Conservation (phyloP, 1,140 invertebrate genomes). For the Tetramorium simillimum region DNA sequence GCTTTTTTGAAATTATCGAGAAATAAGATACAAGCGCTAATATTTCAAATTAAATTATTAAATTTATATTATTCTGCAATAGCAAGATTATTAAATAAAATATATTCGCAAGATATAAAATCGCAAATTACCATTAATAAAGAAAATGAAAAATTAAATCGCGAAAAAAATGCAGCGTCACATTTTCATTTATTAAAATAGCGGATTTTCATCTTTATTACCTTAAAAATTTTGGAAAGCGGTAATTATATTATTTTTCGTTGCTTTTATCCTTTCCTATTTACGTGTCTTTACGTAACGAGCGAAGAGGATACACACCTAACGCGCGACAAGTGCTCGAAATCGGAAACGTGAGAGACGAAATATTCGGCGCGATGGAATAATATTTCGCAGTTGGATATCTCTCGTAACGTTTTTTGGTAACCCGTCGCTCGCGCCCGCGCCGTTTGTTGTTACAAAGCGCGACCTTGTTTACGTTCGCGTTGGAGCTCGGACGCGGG, state of each 20-base stretch:
- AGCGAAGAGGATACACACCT: no score
- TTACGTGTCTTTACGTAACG: neutral
- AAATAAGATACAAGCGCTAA: neutral
- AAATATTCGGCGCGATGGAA: neutral
- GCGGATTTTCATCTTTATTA: neutral
- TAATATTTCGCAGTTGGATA: neutral
- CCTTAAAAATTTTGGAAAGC: neutral
- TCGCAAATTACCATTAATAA: neutral
- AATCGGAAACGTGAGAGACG: neutral
- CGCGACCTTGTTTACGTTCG: constrained; percentile 11
- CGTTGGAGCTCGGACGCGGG: neutral
- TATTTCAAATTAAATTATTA: neutral
- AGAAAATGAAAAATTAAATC: neutral
- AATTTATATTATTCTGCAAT: neutral
- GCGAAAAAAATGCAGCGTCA: neutral
- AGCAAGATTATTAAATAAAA: neutral
- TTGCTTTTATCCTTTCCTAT: neutral
- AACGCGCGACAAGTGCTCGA: neutral
- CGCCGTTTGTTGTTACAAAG: neutral
- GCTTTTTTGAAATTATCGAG: neutral
- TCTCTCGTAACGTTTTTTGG: neutral
- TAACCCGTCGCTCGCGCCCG: neutral
- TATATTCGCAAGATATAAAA: no score
- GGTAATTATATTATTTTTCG: neutral
- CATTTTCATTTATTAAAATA: neutral